Evolutionary conservation across 1,140 invertebrate species (phyloP).

Genomic region (Magallana angulata): DNA sequence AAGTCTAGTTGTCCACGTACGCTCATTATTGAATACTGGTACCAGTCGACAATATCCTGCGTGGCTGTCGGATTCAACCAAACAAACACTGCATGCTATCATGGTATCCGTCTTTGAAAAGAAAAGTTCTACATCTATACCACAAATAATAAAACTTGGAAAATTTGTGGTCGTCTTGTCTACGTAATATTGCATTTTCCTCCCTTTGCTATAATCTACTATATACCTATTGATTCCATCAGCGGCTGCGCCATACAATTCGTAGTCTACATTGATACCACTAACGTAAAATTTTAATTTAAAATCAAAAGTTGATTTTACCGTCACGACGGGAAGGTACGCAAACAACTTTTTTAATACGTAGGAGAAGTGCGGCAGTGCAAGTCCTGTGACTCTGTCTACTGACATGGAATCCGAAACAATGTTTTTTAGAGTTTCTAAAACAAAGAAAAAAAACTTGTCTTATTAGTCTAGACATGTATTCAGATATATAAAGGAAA

Average conservation of each 20-base stretch:
- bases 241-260: not conserved
- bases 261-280: too few species aligned
- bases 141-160: not conserved
- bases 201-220: not conserved
- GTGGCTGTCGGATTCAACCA: not conserved
- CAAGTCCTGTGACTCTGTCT: not conserved
- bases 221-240: not conserved
- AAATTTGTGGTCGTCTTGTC: not conserved
- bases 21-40: not conserved
- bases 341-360: not conserved
- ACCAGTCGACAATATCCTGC: not conserved
- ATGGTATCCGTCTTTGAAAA: not conserved
- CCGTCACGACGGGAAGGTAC: too few species aligned
- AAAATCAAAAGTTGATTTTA: not conserved
- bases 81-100: not conserved
- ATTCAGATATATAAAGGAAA: too few species aligned
- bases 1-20: not conserved
- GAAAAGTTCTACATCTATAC: not conserved
- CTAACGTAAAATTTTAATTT: not conserved
- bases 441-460: not conserved
- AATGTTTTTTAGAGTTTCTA: not conserved
- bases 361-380: slow-evolving; percentile 2
- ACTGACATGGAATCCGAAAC: not conserved
- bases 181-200: not conserved
- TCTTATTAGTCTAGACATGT: too few species aligned